Base-by-base conservation (phyloP, 2,888 invertebrate species). In the Peribatodes rhomboidaria region DNA sequence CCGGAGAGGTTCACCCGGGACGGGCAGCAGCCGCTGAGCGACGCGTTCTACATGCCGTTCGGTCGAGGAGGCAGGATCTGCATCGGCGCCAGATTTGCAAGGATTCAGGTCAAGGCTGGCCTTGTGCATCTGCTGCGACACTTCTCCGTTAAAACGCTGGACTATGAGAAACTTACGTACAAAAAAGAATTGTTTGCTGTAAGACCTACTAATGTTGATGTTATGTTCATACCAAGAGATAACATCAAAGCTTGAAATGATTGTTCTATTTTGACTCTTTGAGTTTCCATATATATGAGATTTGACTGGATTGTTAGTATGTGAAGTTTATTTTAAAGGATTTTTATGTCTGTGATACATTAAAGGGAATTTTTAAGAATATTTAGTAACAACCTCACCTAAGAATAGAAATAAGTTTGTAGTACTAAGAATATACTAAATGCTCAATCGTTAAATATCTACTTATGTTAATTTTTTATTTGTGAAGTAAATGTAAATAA, bases 11-110 rank as follows among this genome's bases (percentile, higher is more conserved):
- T 71, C 20, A 35, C 63, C 16, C 68, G 73, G 1, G 81, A 82
- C 42, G 54, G 49, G 1, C 59, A 66, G 14, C 27, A 50, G 16
- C 50, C 35, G 2, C 42, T 57, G 37, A 68, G 52, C 13, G 58
- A 66, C 16, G 79, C 76, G 59, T 79, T 78, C 16, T 86, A 79
- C 70, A 65, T 85, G 65, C 85, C 86, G n/a, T 87, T 87, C 70
- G 85, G 84, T 33, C 81, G 79, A 66, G 86, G 86, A 11, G 79
- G 80, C 0, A 65, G 53, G n/a, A 53, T 16, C 9, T 53, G 53
- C 20, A 39, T 53, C 27, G 53, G 53, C 1, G 22, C 22, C 11
- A 42, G 66, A 54, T 55, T 83, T 77, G 27, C 85, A 76, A 77
- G 74, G 65, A 69, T 73, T 46, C 50, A 71, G 49, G 31, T 68